A percentile compares a stretch with the other conserved stretches of the same genome.
Conservation (phyloP, 1,140 invertebrate genomes). For the Cotesia glomerata region DNA sequence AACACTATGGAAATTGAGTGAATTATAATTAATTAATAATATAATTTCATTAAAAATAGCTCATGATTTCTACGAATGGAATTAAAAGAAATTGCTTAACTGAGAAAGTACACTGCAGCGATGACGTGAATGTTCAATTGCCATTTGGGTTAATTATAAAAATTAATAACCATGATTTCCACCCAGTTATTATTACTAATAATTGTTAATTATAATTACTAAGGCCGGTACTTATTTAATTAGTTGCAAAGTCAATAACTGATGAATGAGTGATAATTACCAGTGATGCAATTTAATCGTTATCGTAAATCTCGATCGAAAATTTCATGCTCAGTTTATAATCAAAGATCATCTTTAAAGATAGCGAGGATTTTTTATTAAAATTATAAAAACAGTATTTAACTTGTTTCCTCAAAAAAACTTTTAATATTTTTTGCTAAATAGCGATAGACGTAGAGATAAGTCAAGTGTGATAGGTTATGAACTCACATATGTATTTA, state of each 20-base stretch:
- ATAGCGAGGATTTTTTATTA: no score
- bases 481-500: slow-evolving; percentile 29
- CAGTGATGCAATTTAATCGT: no score
- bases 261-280: no score
- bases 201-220: not conserved
- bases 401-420: slow-evolving; percentile 39
- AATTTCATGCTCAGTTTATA: not conserved
- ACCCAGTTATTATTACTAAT: not conserved
- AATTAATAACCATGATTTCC: slow-evolving; percentile 1
- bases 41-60: not conserved
- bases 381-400: slow-evolving; percentile 33
- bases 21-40: not conserved
- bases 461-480: slow-evolving; percentile 59
- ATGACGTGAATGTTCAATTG: slow-evolving; percentile 17
- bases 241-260: not conserved
- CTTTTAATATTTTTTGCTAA: slow-evolving; percentile 35
- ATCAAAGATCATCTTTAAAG: no score
- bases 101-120: slow-evolving; percentile 6
- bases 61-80: slow-evolving; percentile 21
- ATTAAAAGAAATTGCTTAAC: slow-evolving; percentile 20
- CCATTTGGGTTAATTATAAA: slow-evolving; percentile 23
- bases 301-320: not conserved
- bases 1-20: not conserved
- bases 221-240: not conserved
- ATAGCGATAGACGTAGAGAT: slow-evolving; percentile 19